Base-by-base conservation (phyloP, 2,888 invertebrate species). In the Amphimallon solstitiale region DNA sequence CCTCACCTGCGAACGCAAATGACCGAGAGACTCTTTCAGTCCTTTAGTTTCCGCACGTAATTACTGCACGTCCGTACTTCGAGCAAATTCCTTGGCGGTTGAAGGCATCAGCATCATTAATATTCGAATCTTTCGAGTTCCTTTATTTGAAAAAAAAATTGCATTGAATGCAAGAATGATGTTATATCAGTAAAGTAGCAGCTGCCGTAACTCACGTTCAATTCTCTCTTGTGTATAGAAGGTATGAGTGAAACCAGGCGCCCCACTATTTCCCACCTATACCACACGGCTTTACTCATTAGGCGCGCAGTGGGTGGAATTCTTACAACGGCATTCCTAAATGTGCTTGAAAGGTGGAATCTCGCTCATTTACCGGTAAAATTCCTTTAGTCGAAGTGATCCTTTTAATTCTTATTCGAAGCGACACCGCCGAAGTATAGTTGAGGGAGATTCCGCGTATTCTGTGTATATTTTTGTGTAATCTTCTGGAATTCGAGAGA, bases 251-350 rank as follows among this genome's bases (percentile, higher is more conserved):
- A 56, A 21, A 40, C 21, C 61, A 35, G 49, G 48, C 61, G 61
- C 61, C 61, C 61, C 61, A 61, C 61, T 61, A 61, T 48, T 48
- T 61, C 48, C 61, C 61, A 49, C 61, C 61, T 61, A 49, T 56
- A 51, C 40, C n/a, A 35, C 56, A 56, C 37, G 48, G 48, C 38
- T 48, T 34, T 35, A 40, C 40, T 56, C 56, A 56, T 56, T 56
- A 56, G 21, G 29, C 48, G n/a, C 38, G 38, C 61, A 19, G 61
- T 61, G 61, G 61, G 61, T 61, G 61, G 49, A 61, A 49, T 61
- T 61, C 40, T 61, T 61, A 37, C 49, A 37, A 23, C 61, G 61
- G 48, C 48, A 61, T 56, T 56, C 56, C 56, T 56, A 56, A 56
- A 56, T 56, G 56, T 40, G 56, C 56, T 56, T 29, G 56, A 56